A percentile compares a stretch with the other conserved stretches of the same genome.
phyloP scores from a whole-genome alignment of 1,140 invertebrate genomes.

The Apis dorsata region DNA sequence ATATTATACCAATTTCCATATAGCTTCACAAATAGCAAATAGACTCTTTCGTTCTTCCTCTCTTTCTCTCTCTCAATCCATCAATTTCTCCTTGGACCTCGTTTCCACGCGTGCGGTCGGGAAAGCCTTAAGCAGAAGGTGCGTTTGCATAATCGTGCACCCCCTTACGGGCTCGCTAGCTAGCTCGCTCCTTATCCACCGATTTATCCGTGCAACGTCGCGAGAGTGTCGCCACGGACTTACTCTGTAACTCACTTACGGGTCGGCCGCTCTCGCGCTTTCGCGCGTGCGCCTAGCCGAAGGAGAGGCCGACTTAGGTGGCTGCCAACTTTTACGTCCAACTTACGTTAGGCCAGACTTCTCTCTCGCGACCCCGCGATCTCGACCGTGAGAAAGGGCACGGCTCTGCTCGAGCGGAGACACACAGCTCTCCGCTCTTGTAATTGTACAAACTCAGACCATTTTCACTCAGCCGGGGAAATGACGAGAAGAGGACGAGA shows the following conservation, averaged over 20 bases:
- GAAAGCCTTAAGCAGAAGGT: constrained; percentile 23
- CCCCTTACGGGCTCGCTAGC: not conserved
- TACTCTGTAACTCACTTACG: constrained; percentile 31
- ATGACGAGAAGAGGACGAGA: not conserved
- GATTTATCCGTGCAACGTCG: not conserved
- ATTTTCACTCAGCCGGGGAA: constrained; percentile 24
- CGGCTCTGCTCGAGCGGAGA: constrained; percentile 26
- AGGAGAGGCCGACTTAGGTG: constrained; percentile 31
- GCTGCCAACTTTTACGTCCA: constrained; percentile 39
- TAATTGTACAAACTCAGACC: constrained; percentile 13
- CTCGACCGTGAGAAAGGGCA: constrained; percentile 55
- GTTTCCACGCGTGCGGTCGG: not conserved
- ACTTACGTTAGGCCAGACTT: constrained; percentile 32
- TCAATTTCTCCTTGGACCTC: not conserved
- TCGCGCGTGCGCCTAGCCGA: constrained; percentile 21
- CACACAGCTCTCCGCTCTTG: constrained; percentile 27
- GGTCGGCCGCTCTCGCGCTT: constrained; percentile 1
- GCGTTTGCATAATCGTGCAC: constrained; percentile 37
- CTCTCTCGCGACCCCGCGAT: constrained; percentile 50
- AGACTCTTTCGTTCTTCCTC: too few species aligned
- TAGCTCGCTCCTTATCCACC: not conserved
- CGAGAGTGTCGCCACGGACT: constrained; percentile 21
- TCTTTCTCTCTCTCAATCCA: not conserved
- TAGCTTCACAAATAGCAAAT: too few species aligned
- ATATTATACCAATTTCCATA: too few species aligned